Evolutionary conservation across 2,888 invertebrate genomes (phyloP), one percentile per base, ranked within the genome.

Genomic region (Gymnosoma rotundatum): DNA sequence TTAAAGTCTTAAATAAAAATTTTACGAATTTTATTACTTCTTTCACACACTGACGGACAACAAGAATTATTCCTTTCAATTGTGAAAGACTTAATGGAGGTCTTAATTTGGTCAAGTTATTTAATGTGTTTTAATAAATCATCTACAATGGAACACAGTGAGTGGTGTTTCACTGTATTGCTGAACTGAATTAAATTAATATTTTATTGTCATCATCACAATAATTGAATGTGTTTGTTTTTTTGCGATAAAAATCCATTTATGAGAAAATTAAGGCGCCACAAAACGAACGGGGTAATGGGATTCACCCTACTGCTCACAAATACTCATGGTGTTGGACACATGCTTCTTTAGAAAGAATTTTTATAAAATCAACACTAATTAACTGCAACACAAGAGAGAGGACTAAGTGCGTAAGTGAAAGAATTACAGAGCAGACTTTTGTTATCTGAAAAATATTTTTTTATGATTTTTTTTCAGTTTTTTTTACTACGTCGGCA

Each of bases 401-500:
- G 32, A 0, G 32, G 8, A 42, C 3, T 12, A 12, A 8, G 7
- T 42, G 38, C 14, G 18, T 50, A n/a, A 10, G 32, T 18, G 18
- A 14, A 18, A 18, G 20, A 25, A 12, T 7, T 6, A n/a, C 2
- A 21, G 10, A 21, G 18, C 36, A 54, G 32, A 76, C 36, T n/a
- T 16, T 50, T 75, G 48, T 81, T 80, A 80, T 80, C 80, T 69
- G n/a, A n/a, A 20, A 56, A 80, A 61, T 69, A 56, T 79, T 38
- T 56, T 50, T 48, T 16, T 48, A 16, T 48, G 45, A 48, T 5
- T 48, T n/a, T n/a, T 48, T 48, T 48, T 58, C n/a, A 32, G 50
- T 61, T 69, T 60, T 67, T 16, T 58, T 56, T 64, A 75, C 78
- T 83, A 83, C 79, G 83, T 79, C 79, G 78, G 73, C 83, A 66